Conservation (phyloP, 1,140 invertebrate genomes). For the Leptopilina boulardi region DNA sequence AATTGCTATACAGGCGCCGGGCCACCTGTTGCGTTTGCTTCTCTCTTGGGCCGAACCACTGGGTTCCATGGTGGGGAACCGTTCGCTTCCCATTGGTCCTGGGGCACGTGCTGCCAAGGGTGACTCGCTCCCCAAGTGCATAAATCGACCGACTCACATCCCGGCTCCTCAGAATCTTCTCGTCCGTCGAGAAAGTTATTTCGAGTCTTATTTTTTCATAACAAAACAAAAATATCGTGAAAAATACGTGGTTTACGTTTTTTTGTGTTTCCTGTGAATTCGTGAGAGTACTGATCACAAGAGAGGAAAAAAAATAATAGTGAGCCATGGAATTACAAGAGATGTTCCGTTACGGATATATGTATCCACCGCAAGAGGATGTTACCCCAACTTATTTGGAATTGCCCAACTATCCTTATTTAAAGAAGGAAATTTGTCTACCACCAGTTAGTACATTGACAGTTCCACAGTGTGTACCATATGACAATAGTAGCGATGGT, state of each 20-base stretch:
- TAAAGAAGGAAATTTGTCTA: constrained; percentile 59
- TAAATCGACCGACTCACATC: constrained; percentile 66
- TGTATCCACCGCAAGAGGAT: constrained; percentile 69
- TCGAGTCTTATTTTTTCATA: constrained; percentile 46
- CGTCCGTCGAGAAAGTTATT: constrained; percentile 51
- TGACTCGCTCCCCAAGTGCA: constrained; percentile 69
- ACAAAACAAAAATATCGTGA: background rate
- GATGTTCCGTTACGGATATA: constrained; percentile 73
- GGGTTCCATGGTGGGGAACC: constrained; percentile 51
- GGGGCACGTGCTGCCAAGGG: constrained; percentile 72
- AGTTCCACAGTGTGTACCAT: constrained; percentile 62
- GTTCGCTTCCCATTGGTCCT: constrained; percentile 60
- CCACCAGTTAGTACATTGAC: constrained; percentile 67
- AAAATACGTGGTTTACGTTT: constrained; percentile 3
- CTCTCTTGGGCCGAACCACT: constrained; percentile 45
- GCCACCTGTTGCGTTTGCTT: constrained; percentile 71
- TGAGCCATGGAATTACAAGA: constrained; percentile 69
- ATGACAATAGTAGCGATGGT: constrained; percentile 76
- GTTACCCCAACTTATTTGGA: constrained; percentile 64
- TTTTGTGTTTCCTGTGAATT: no score
- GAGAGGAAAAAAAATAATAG: background rate
- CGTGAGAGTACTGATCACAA: background rate
- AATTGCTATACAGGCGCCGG: constrained; percentile 55
- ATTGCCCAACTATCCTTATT: constrained; percentile 63
- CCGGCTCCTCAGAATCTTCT: constrained; percentile 64